Conservation (phyloP, 37 sponge, comb jelly and placozoan genomes). For the Haliclona indistincta region DNA sequence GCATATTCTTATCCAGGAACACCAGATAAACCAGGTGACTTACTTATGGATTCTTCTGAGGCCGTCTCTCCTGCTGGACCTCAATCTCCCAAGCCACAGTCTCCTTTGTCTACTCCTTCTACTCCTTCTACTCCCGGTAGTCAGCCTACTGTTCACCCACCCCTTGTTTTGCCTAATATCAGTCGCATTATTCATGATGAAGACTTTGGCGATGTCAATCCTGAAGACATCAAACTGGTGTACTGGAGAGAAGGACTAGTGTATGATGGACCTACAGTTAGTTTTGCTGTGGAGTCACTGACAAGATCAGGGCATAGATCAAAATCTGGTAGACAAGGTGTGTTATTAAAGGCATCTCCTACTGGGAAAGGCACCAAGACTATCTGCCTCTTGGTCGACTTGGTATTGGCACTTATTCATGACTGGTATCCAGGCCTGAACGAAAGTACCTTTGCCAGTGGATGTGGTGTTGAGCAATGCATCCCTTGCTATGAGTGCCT, state of each 20-base stretch:
- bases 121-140: neutral
- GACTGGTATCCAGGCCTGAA: conserved; percentile 88
- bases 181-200: neutral
- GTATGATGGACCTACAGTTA: conserved; percentile 41
- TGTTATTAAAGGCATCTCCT: conserved; percentile 49
- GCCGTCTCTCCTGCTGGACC: neutral
- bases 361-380: conserved; percentile 52
- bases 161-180: neutral
- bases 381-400: conserved; percentile 75
- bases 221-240: conserved; percentile 20
- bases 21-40: neutral
- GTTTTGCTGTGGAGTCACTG: conserved; percentile 66
- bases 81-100: neutral
- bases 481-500: conserved; percentile 72
- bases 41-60: neutral
- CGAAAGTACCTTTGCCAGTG: conserved; percentile 5
- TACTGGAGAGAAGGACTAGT: conserved; percentile 73
- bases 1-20: neutral
- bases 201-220: neutral
- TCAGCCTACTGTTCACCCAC: neutral
- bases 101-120: neutral
- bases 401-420: conserved; percentile 52
- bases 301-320: neutral
- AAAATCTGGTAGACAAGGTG: conserved; percentile 55
- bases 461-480: conserved; percentile 41